Conservation (phyloP, 2,113 vertebrate species). For the Axis porcinus region DNA sequence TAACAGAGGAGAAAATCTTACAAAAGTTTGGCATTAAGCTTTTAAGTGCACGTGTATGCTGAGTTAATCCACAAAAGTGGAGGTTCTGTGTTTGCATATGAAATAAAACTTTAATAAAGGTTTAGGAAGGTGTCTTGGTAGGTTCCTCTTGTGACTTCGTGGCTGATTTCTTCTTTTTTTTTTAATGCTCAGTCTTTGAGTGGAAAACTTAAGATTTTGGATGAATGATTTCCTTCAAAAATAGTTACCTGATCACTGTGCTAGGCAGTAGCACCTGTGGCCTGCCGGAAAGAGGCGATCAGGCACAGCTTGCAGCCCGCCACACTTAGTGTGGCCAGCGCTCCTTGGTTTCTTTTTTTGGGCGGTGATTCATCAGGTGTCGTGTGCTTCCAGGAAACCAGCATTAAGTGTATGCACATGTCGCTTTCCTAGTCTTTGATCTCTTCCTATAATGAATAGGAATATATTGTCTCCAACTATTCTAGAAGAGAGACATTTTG, state of each 20-base stretch:
- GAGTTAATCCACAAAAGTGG: neutral
- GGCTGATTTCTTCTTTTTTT: neutral
- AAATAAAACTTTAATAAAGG: neutral
- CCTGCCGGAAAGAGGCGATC: neutral
- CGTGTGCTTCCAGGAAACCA: neutral
- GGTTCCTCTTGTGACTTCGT: neutral
- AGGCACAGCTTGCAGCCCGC: neutral
- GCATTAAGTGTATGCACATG: neutral
- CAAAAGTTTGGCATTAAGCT: neutral
- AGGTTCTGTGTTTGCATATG: neutral
- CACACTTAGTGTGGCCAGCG: neutral
- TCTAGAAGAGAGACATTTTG: neutral
- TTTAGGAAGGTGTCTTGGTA: neutral
- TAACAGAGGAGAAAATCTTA: neutral
- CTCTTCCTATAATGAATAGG: neutral
- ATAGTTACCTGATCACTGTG: neutral
- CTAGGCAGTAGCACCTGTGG: neutral
- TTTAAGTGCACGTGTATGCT: neutral
- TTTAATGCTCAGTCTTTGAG: neutral
- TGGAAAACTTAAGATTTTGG: constrained; percentile 1
- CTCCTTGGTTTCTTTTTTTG: constrained; percentile 15
- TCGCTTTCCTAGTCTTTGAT: neutral
- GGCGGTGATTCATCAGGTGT: constrained; percentile 23
- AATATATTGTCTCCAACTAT: neutral
- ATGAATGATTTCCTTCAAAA: neutral